Conservation (phyloP, 2,888 invertebrate genomes). For the Drosophila recens region DNA sequence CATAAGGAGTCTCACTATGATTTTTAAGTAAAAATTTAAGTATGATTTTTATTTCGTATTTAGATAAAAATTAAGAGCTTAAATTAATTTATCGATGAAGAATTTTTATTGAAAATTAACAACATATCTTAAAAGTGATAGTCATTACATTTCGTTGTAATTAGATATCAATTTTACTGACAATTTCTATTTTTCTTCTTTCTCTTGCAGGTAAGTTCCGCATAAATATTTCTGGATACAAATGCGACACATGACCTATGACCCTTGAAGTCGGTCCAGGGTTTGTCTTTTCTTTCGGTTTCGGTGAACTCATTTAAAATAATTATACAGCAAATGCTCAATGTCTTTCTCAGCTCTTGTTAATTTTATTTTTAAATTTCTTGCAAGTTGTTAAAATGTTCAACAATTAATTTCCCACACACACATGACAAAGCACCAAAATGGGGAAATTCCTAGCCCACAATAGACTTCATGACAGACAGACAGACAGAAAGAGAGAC, state of each 20-base stretch:
- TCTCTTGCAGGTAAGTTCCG: conserved; percentile 69
- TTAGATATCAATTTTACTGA: conserved; percentile 22
- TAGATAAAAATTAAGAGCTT: too few relatives aligned
- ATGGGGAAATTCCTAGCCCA: conserved; percentile 73
- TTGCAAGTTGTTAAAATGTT: conserved; percentile 29
- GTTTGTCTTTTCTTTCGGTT: conserved; percentile 40
- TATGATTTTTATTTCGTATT: too few relatives aligned
- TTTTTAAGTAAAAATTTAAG: too few relatives aligned
- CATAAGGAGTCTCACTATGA: too few relatives aligned
- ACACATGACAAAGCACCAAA: conserved; percentile 63
- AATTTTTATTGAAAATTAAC: too few relatives aligned
- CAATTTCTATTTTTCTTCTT: conserved; percentile 27
- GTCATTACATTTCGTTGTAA: not conserved
- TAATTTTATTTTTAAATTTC: conserved; percentile 15
- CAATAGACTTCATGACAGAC: conserved; percentile 21
- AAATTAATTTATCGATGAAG: too few relatives aligned
- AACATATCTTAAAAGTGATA: not conserved
- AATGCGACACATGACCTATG: conserved; percentile 12
- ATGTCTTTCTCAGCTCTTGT: conserved; percentile 35
- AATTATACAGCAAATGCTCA: conserved; percentile 57
- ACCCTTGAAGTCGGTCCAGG: conserved; percentile 6
- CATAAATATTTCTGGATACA: conserved; percentile 33
- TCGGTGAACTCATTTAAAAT: conserved; percentile 72
- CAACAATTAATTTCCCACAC: conserved; percentile 77
- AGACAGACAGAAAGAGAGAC: conserved; percentile 12